These are phyloP conservation scores for Ceyx melanurus DNA, from an alignment of 2,113 vertebrate species.

Conservation along the genomic window DNA sequence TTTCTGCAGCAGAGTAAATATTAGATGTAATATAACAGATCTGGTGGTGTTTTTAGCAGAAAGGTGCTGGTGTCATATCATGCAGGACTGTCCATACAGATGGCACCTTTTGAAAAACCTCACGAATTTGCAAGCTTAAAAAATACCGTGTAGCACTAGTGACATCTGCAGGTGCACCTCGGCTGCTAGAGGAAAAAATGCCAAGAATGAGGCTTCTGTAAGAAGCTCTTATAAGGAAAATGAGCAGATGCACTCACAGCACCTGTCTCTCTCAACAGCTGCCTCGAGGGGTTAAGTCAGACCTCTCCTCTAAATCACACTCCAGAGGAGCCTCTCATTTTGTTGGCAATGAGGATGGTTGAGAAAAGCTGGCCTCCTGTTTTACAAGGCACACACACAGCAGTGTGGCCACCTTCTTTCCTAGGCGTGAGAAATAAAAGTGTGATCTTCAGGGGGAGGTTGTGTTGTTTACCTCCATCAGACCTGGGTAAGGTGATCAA, in stretches of 20 bases:
- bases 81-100: background rate
- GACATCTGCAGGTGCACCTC: constrained; percentile 70
- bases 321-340: background rate
- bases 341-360: too few relatives aligned
- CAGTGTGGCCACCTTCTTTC: background rate
- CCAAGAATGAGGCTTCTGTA: background rate
- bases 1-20: constrained; percentile 25
- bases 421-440: background rate
- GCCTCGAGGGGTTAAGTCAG: background rate
- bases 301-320: background rate
- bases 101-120: background rate
- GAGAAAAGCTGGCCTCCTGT: background rate
- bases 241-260: background rate
- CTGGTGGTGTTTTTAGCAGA: background rate
- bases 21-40: background rate
- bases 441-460: background rate
- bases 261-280: background rate
- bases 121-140: background rate
- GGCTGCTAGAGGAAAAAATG: background rate
- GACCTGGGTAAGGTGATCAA: background rate
- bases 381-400: background rate
- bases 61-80: background rate
- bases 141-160: constrained; percentile 37
- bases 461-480: background rate
- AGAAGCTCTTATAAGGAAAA: background rate